Evolutionary conservation across 2,888 invertebrate species (phyloP), one percentile per base, ranked within the genome.

Genomic region (Agonopterix subpropinquella): DNA sequence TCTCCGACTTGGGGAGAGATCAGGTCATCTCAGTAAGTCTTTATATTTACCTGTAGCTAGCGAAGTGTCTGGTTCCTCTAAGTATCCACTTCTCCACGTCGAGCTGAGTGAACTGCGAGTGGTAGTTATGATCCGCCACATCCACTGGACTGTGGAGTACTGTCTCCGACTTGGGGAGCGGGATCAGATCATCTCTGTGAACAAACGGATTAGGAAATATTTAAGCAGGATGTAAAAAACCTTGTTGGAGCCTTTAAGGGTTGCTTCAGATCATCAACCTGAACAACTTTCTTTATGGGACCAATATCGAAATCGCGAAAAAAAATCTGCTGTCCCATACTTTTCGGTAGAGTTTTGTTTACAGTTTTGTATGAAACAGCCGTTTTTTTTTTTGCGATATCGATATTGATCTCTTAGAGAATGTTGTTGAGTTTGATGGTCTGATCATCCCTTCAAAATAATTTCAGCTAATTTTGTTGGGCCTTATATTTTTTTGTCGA

Each of bases 111-210:
- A 74, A 87, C 57, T 87, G 85, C 36, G 86, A 84, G 61, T 75
- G 71, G 56, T 66, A 86, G 56, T 79, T 80, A 65, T 74, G 65
- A 42, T 83, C 77, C 0, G 84, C 84, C 0, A 84, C 67, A 39
- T 83, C 87, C 3, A 85, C 84, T 0, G 78, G 73, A 44, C 86
- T 87, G 67, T 86, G 82, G 0, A 83, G 59, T 0, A 84, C 49
- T 0, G 70, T 72, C 57, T 87, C 83, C 0, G 79, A 79, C 47
- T 75, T 78, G 0, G 84, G 77, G 0, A 67, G 64, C 0, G 82
- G 82, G 1, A 85, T 57, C 70, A 83, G 65, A 55, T 87, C 87
- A 43, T 87, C 87, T 55, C 87, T 86, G 64, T 1, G 54, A 44
- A 8, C 43, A 43, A 18, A 18, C 18, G 18, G 18, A 18, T 4